Evolutionary conservation across 2,888 invertebrate species (phyloP).

Genomic region (Pandemis corylana): DNA sequence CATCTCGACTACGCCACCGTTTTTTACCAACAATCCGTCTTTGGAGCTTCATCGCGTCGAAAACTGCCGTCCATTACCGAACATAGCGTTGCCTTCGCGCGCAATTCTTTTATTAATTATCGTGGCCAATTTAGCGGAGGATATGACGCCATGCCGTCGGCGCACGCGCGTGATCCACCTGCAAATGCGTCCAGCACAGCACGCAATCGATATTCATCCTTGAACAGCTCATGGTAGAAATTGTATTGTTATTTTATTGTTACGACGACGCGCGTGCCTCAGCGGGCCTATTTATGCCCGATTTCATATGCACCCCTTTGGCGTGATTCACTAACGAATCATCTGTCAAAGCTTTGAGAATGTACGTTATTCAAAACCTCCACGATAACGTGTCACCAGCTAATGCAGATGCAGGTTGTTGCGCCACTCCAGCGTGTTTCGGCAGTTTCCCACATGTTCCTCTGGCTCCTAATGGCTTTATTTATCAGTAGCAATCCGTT

Average conservation of each 20-base stretch:
- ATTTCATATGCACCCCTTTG: constrained; percentile 32
- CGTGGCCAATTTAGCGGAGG: constrained; percentile 78
- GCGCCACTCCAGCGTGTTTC: constrained; percentile 29
- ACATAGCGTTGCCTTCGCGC: constrained; percentile 74
- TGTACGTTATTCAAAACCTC: constrained; percentile 1
- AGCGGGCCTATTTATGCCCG: constrained; percentile 36
- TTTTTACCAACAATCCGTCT: constrained; percentile 52
- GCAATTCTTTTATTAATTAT: constrained; percentile 83
- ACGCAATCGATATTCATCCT: constrained; percentile 78
- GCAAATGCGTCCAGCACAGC: constrained; percentile 67
- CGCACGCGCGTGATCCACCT: constrained; percentile 77
- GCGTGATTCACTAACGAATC: constrained; percentile 27
- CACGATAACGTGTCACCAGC: background rate
- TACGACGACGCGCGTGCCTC: constrained; percentile 54
- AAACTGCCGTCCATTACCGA: constrained; percentile 67
- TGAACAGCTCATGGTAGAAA: constrained; percentile 67
- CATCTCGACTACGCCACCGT: constrained; percentile 46
- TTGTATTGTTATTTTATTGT: constrained; percentile 60
- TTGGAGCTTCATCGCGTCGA: constrained; percentile 66
- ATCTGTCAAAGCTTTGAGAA: constrained; percentile 7
- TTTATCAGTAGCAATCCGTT: constrained; percentile 37
- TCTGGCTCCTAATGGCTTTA: constrained; percentile 30
- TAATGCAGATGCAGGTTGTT: constrained; percentile 14
- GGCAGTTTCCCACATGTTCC: constrained; percentile 29
- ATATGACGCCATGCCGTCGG: constrained; percentile 80